Base-by-base conservation (phyloP, 2,888 invertebrate genomes). In the Drosophila quasianomalipes region DNA sequence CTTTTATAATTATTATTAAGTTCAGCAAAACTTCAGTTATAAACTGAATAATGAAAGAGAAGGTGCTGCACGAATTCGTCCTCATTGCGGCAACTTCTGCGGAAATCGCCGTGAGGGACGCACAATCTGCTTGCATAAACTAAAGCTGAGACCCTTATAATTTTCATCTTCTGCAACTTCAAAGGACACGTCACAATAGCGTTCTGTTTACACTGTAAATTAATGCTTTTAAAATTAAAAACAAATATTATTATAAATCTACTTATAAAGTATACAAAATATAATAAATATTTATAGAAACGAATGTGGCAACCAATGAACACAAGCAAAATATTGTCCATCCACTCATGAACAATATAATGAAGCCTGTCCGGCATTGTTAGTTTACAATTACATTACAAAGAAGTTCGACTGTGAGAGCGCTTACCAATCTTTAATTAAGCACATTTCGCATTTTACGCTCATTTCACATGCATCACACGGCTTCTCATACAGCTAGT, bases 391-490 rank as follows among this genome's bases (percentile, higher is more conserved):
- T 26, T 44, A 16, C 30, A 7, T 49, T n/a, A 28, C 22, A 16
- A 37, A 16, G 16, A 16, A 53, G 71, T 35, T 70, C 37, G 19
- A 74, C 66, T 64, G 59, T 28, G 22, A 28, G 12, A 41, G 14
- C 12, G 9, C 26, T 30, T 22, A 47, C 28, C 52, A 52, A 47
- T 64, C 41, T 74, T 84, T 89, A 89, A 85, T 89, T 83, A 83
- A 76, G 64, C 67, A 70, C 76, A 82, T 85, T 81, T 72, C 69
- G 63, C 74, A 79, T 82, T 85, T 83, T 62, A 67, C 74, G 68
- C 86, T 74, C 82, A 85, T 83, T 79, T 81, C 79, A 78, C 76
- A 72, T 83, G 81, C 89, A 84, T 72, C 74, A 59, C 73, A 67
- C 54, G 44, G 54, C 49, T 61, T 49, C 55, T 39, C 52, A 41